Evolutionary conservation across 2,113 vertebrate species (phyloP).

Genomic region (Vulpes lagopus): DNA sequence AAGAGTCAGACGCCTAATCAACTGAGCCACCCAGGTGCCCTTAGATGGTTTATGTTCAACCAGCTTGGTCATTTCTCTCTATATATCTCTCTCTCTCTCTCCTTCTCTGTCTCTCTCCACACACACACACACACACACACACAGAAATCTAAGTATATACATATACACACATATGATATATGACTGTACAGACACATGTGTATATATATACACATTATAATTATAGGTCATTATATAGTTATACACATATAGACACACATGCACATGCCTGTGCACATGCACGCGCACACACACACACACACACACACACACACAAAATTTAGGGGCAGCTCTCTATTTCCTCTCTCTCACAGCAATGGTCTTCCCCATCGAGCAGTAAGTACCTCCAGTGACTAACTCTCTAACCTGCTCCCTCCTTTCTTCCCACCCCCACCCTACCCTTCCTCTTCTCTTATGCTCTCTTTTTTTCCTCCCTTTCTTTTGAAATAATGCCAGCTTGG

Average conservation of each 20-base stretch:
- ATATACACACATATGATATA: background rate
- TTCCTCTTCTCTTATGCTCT: background rate
- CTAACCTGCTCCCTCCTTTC: background rate
- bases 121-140: background rate
- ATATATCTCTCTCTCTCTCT: background rate
- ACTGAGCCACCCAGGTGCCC: background rate
- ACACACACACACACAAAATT: background rate
- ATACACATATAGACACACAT: background rate
- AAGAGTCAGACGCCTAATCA: background rate
- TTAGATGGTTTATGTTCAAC: background rate
- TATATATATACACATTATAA: background rate
- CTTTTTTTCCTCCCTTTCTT: slow-evolving; percentile 27
- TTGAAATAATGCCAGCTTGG: slow-evolving; percentile 28
- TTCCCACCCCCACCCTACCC: background rate
- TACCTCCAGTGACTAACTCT: background rate
- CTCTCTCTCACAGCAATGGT: background rate
- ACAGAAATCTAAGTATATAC: background rate
- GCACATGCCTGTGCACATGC: too few relatives aligned
- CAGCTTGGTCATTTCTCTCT: background rate
- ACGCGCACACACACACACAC: too few relatives aligned
- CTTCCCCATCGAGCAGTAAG: too few relatives aligned
- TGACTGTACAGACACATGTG: background rate
- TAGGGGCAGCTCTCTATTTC: background rate
- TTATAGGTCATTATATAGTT: background rate
- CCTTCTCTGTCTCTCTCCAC: background rate